phyloP scores from a whole-genome alignment of 2,113 vertebrate genomes.

The Corvus moneduloides region DNA sequence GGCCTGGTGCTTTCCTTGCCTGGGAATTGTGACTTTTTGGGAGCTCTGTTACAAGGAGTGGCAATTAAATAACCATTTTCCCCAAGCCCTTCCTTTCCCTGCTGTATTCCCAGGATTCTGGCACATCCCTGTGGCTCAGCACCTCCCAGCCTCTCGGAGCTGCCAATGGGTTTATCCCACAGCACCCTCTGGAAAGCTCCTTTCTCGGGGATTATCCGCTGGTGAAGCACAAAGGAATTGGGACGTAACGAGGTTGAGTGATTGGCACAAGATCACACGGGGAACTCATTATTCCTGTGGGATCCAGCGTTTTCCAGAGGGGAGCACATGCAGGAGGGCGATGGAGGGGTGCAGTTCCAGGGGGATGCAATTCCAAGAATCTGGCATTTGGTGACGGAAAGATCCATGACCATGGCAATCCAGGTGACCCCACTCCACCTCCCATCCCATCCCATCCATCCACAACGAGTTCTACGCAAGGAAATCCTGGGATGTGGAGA shows the following conservation, averaged over 20 bases:
- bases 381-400: not conserved
- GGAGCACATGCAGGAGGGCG: accelerated
- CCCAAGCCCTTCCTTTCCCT: not conserved
- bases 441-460: not conserved
- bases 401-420: accelerated
- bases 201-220: not conserved
- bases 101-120: not conserved
- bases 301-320: not conserved
- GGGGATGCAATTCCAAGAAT: not conserved
- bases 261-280: not conserved
- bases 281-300: not conserved
- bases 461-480: not conserved
- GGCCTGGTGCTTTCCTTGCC: not conserved
- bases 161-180: not conserved
- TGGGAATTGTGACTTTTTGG: not conserved
- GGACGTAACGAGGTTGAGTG: not conserved
- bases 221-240: not conserved
- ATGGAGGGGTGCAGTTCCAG: not conserved
- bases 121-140: not conserved
- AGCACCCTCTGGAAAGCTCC: not conserved
- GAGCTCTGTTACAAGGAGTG: not conserved
- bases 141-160: not conserved
- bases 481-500: not conserved
- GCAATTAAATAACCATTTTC: not conserved
- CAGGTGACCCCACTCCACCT: not conserved